Evolutionary conservation across 2,888 invertebrate species (phyloP).

Genomic region (Lacanobia wlatinum): DNA sequence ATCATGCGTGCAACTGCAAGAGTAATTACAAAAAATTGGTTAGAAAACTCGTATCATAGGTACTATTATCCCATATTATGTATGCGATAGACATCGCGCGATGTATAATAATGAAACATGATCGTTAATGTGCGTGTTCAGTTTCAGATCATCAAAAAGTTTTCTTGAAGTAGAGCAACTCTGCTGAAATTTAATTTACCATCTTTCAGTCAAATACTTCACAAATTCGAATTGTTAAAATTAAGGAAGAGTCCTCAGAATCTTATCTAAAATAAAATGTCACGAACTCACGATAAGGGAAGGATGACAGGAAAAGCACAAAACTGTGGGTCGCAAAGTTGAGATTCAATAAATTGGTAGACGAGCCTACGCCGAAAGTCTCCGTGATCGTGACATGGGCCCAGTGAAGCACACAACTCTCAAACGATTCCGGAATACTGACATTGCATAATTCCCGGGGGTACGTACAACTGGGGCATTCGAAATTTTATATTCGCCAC

Average conservation of each 20-base stretch:
- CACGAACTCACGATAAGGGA: constrained; percentile 39
- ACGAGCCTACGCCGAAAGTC: constrained; percentile 30
- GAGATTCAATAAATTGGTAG: constrained; percentile 49
- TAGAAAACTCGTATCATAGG: constrained; percentile 49
- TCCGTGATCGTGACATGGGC: constrained; percentile 41
- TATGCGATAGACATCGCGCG: constrained; percentile 24
- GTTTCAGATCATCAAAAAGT: constrained; percentile 24
- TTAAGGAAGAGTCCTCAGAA: constrained; percentile 7
- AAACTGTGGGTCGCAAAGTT: constrained; percentile 32
- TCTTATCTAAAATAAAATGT: constrained; percentile 40
- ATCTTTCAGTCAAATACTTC: not conserved
- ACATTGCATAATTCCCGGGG: constrained; percentile 37
- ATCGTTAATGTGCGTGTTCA: constrained; percentile 41
- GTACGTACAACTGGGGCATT: constrained; percentile 20
- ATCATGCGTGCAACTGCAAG: constrained; percentile 41
- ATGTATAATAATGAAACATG: constrained; percentile 40
- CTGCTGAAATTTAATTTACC: constrained; percentile 11
- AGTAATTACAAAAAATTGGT: constrained; percentile 44
- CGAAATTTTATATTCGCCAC: constrained; percentile 42
- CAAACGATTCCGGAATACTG: constrained; percentile 52
- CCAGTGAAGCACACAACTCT: constrained; percentile 40
- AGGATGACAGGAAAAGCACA: constrained; percentile 35
- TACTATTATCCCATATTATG: constrained; percentile 34
- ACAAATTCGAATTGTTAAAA: constrained; percentile 12
- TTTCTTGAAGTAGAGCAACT: constrained; percentile 13